Conservation (phyloP, 1,140 invertebrate genomes). For the Bombus difficillimus region DNA sequence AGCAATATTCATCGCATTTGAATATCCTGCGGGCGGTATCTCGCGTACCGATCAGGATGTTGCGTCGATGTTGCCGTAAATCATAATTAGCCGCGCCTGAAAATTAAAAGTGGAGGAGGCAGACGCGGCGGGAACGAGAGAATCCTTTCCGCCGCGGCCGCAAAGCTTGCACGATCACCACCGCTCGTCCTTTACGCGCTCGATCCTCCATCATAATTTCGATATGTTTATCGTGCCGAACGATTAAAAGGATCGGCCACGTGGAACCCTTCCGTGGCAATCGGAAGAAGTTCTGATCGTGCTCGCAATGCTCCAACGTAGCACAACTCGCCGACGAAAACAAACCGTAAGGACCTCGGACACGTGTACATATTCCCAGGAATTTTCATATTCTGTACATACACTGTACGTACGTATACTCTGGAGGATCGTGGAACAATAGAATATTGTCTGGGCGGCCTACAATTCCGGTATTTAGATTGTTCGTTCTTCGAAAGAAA, state of each 20-base stretch:
- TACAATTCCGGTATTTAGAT: neutral
- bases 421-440: neutral
- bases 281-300: constrained; percentile 37
- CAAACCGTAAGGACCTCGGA: neutral
- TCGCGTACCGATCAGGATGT: constrained; percentile 79
- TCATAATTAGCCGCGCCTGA: constrained; percentile 80
- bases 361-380: neutral
- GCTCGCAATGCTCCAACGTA: constrained; percentile 20
- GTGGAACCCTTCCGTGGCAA: constrained; percentile 34
- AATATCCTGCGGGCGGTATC: constrained; percentile 78
- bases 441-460: neutral
- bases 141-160: constrained; percentile 52
- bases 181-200: constrained; percentile 42
- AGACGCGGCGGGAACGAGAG: neutral
- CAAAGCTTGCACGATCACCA: constrained; percentile 44
- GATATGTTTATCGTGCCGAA: constrained; percentile 72
- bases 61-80: constrained; percentile 80
- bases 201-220: constrained; percentile 71
- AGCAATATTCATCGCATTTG: constrained; percentile 80
- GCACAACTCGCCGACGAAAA: neutral
- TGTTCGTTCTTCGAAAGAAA: neutral
- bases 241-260: constrained; percentile 68
- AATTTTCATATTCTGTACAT: constrained; percentile 14
- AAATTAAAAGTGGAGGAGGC: constrained; percentile 74
- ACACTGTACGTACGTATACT: too few species aligned